Base-by-base conservation (phyloP, 30 jellyfish, hydroid and myxozoan species). In the Hydractinia echinata region DNA sequence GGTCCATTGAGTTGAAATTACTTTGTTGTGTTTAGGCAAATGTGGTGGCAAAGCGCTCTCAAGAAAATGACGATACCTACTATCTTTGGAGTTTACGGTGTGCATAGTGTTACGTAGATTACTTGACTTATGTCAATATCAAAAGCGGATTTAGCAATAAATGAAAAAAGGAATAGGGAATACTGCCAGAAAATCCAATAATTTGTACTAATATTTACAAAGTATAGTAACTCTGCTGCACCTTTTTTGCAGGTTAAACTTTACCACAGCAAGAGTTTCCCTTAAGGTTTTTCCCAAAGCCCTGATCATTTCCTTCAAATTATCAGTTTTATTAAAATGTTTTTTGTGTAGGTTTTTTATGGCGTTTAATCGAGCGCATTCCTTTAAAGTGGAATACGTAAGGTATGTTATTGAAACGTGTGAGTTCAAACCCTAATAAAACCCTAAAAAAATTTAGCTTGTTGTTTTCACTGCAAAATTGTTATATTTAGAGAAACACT, bases 31-130 rank as follows among this genome's bases (percentile, higher is more conserved):
- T 55, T 79, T 82, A 90, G 97, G 82, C 82, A 7, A 90, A 85
- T 87, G 49, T 90, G 7, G 86, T 67, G 54, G 68, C 82, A 20
- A 87, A 90, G 21, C 76, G 74, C 54, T 68, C 96, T 5, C 97
- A 90, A 76, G 95, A 85, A 76, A 77, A 90, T 66, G 96, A 90
- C 61, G 97, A 90, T 82, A 74, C 97, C 9, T 90, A 81, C 55
- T 90, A 90, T 70, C 82, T 90, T 13, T 67, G 90, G 81, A 79
- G 56, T 6, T 61, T 89, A 87, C 79, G 96, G 96, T 89, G 8
- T 14, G 44, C 44, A 30, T 30, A 30, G 44, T 30, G 44, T 30
- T 30, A 30, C 44, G 2, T 30, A 30, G 44, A 30, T 30, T 30
- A 30, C 44, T 30, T 30, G 44, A 30, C 44, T 30, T 30, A 30